Evolutionary conservation across 1,140 invertebrate species (phyloP).

Genomic region (Dreissena rostriformis): DNA sequence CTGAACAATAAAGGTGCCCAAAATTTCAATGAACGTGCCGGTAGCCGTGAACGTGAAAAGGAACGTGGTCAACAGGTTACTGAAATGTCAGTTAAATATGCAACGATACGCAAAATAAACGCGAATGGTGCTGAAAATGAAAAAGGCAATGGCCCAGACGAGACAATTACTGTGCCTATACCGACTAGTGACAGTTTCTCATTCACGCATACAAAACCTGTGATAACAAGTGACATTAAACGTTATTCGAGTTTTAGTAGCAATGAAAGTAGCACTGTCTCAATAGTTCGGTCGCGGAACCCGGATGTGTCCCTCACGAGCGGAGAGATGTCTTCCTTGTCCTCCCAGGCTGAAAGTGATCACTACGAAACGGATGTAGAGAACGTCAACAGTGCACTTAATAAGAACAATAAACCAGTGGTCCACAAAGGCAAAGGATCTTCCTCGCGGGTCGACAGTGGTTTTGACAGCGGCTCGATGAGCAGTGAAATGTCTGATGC

Average conservation of each 20-base stretch:
- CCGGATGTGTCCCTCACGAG: constrained; percentile 69
- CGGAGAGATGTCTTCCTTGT: constrained; percentile 71
- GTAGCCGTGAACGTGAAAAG: neutral
- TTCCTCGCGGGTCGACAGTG: constrained; percentile 69
- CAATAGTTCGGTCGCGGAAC: constrained; percentile 36
- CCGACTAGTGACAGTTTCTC: constrained; percentile 43
- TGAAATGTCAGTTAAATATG: constrained; percentile 66
- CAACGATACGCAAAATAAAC: constrained; percentile 62
- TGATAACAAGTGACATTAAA: constrained; percentile 26
- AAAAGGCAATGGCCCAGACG: constrained; percentile 25
- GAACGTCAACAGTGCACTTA: constrained; percentile 23
- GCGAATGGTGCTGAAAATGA: constrained; percentile 16
- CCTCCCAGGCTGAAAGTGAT: constrained; percentile 68
- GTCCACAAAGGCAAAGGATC: constrained; percentile 36
- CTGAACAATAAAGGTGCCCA: constrained; percentile 53
- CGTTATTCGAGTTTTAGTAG: constrained; percentile 70
- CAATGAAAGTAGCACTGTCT: constrained; percentile 67
- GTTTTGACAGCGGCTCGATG: constrained; percentile 74
- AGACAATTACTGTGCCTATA: constrained; percentile 24
- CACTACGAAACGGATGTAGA: constrained; percentile 65
- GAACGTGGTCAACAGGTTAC: neutral
- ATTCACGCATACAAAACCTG: constrained; percentile 8
- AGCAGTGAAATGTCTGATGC: constrained; percentile 71
- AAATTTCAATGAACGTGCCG: constrained; percentile 28
- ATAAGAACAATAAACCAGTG: constrained; percentile 43